A percentile compares a stretch with the other conserved stretches of the same genome.
These are phyloP conservation scores for Phylloscopus collybita DNA, from an alignment of 2,797 vertebrate genomes.

Conservation along the genomic window DNA sequence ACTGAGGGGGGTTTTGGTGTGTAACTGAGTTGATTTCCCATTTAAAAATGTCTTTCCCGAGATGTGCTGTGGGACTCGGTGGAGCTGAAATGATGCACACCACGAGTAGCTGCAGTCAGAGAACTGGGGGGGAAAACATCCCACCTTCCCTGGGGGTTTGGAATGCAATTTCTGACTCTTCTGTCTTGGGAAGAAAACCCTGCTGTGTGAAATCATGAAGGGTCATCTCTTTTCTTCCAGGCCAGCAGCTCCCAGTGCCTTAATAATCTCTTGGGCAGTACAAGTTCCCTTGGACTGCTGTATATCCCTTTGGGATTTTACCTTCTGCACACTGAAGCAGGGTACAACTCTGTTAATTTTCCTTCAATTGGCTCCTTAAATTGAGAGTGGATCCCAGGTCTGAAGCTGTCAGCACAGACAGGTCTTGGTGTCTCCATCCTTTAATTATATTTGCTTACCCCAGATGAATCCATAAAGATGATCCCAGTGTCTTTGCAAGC, in stretches of 20 bases:
- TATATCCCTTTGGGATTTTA: background rate
- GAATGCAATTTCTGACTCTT: background rate
- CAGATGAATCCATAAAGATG: background rate
- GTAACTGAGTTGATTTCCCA: background rate
- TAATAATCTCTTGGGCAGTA: background rate
- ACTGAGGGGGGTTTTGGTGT: background rate
- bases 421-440: background rate
- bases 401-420: background rate
- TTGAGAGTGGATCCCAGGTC: background rate
- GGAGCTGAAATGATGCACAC: background rate
- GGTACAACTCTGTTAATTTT: background rate
- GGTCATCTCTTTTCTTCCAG: background rate
- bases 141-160: background rate
- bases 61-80: background rate
- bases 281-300: background rate
- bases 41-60: background rate
- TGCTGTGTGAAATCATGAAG: background rate
- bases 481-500: background rate
- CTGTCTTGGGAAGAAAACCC: background rate
- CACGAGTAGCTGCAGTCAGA: background rate
- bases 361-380: background rate
- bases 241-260: background rate
- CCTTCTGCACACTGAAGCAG: background rate
- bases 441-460: background rate
- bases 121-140: background rate